Conservation (phyloP, 2,797 vertebrate species). For the Cephalopachus bancanus region DNA sequence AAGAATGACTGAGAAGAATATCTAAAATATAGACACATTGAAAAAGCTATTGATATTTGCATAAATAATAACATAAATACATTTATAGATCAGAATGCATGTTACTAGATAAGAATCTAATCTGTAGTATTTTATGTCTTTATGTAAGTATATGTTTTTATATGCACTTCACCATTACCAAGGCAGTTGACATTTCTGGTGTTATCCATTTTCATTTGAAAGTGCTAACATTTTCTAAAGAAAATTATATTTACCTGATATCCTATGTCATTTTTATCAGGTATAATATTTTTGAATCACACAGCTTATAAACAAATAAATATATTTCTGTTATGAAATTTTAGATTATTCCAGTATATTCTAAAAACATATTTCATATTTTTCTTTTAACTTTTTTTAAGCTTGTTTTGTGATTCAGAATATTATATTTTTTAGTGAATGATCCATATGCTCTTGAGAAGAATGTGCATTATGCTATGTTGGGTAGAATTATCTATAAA, state of each 20-base stretch:
- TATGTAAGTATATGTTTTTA: background rate
- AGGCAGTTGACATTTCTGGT: background rate
- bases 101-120: background rate
- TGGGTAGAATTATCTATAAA: too few species aligned
- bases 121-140: too few species aligned
- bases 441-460: too few species aligned
- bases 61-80: background rate
- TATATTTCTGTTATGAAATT: background rate
- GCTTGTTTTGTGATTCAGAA: too few species aligned
- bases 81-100: background rate
- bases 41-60: background rate
- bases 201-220: background rate
- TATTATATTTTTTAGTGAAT: too few species aligned
- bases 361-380: too few species aligned
- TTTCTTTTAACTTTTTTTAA: too few species aligned
- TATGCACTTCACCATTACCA: background rate
- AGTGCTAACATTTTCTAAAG: background rate
- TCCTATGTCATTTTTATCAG: background rate
- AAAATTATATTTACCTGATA: background rate
- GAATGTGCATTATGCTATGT: too few species aligned
- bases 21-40: background rate
- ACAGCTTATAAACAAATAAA: background rate
- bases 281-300: background rate
- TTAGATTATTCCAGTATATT: background rate
- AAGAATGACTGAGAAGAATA: background rate